Evolutionary conservation across 2,113 vertebrate species (phyloP), one percentile per base, ranked within the genome.

Genomic region (Ploceus nigricollis): DNA sequence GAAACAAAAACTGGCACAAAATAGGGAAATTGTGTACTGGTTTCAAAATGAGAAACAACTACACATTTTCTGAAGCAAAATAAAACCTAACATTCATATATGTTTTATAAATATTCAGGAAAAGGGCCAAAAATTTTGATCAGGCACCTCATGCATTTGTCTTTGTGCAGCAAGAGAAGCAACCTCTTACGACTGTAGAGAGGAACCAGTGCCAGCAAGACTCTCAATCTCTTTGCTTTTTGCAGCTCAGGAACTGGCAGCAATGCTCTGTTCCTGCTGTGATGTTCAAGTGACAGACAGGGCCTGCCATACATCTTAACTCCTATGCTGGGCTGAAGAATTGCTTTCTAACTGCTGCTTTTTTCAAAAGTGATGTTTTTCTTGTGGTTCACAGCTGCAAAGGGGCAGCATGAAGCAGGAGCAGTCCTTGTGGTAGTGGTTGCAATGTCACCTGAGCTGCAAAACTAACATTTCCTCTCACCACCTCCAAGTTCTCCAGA

Each of bases 211-310:
- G 56, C 92, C 89, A 96, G 30, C 15, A 92, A 86, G 72, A 25
- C 19, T 78, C 54, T 81, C 30, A 31, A 7, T 28, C 30, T 70
- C 79, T 51, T 39, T 81, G 35, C 50, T 73, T 92, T 80, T 73
- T 86, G 76, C 76, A 78, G 76, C 35, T 81, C 82, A 89, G 42
- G 60, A 93, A 25, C 91, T 89, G 88, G 86, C 94, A 94, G 64
- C 21, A 61, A 22, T 44, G 68, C 15, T 80, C 21, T 81, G 28
- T 39, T 66, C 77, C 79, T 81, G 66, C 82, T 86, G 7, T 23
- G 64, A 61, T 58, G 39, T 50, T 45, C 60, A 83, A 93, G 92
- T 73, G 80, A 54, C 58, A 95, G 94, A 92, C 90, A 40, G 0
- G 19, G 27, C 89, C 93, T 87, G 76, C 68, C 44, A 6, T 79